These are phyloP conservation scores for Elegia similella DNA, from an alignment of 2,888 invertebrate species.

Conservation along the genomic window DNA sequence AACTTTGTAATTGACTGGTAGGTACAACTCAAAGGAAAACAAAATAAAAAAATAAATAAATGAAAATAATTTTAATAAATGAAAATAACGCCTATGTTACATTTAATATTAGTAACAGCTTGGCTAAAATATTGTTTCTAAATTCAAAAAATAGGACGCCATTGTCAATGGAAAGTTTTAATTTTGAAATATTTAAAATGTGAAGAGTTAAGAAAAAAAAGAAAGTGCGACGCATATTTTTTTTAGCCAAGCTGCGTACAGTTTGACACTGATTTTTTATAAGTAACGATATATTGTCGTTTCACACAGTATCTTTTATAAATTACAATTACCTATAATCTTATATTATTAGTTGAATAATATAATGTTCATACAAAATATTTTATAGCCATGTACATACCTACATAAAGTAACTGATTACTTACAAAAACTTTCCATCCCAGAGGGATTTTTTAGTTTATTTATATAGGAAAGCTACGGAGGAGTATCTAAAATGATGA, in stretches of 20 bases:
- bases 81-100: constrained; percentile 33
- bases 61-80: constrained; percentile 47
- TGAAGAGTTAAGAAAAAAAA: no score
- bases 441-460: no score
- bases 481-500: no score
- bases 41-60: constrained; percentile 46
- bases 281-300: constrained; percentile 56
- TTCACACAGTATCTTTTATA: constrained; percentile 49
- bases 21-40: constrained; percentile 46
- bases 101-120: constrained; percentile 22
- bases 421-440: no score
- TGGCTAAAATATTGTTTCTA: no score
- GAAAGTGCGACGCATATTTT: no score
- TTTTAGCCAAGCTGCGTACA: constrained; percentile 4
- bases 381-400: constrained; percentile 39
- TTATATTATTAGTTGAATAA: constrained; percentile 29
- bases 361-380: constrained; percentile 24
- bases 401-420: background rate
- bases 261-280: constrained; percentile 28
- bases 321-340: constrained; percentile 32
- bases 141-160: no score
- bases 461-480: no score
- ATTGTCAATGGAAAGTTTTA: no score
- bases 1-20: constrained; percentile 73
- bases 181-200: no score